phyloP scores from a whole-genome alignment of 2,888 invertebrate genomes.

The Tholera decimalis region DNA sequence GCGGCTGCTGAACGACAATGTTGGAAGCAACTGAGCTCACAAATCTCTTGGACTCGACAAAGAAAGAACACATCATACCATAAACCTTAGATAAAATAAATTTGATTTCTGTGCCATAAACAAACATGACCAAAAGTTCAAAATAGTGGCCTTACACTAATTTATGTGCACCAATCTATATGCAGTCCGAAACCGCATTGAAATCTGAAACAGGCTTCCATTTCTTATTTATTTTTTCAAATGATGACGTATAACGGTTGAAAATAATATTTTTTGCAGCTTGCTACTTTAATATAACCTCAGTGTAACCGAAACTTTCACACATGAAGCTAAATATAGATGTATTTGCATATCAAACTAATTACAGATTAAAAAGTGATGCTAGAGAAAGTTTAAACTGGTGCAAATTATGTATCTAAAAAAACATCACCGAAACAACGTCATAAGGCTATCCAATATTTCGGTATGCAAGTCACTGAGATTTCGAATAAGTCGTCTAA shows the following conservation, averaged over 20 bases:
- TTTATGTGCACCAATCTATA: conserved; percentile 32
- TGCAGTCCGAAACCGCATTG: conserved; percentile 7
- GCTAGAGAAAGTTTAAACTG: background rate
- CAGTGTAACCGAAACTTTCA: background rate
- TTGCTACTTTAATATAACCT: background rate
- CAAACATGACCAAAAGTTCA: conserved; percentile 1
- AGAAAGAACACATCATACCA: too few species aligned
- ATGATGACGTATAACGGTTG: conserved; percentile 15
- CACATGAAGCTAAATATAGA: background rate
- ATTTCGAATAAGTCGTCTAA: background rate
- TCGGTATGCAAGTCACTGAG: background rate
- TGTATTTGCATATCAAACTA: background rate
- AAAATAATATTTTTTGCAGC: conserved; percentile 30
- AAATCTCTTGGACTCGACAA: conserved; percentile 46
- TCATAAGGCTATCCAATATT: background rate
- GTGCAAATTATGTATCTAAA: background rate
- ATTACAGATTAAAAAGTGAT: background rate
- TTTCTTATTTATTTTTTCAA: conserved; percentile 17
- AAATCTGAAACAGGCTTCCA: conserved; percentile 27
- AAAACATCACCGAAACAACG: background rate
- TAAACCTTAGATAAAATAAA: too few species aligned
- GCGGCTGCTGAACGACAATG: conserved; percentile 75
- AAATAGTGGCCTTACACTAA: conserved; percentile 30
- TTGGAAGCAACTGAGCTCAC: conserved; percentile 66
- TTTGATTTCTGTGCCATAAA: too few species aligned